Conservation (phyloP, 2,113 vertebrate genomes). For the Rhizomys pruinosus region DNA sequence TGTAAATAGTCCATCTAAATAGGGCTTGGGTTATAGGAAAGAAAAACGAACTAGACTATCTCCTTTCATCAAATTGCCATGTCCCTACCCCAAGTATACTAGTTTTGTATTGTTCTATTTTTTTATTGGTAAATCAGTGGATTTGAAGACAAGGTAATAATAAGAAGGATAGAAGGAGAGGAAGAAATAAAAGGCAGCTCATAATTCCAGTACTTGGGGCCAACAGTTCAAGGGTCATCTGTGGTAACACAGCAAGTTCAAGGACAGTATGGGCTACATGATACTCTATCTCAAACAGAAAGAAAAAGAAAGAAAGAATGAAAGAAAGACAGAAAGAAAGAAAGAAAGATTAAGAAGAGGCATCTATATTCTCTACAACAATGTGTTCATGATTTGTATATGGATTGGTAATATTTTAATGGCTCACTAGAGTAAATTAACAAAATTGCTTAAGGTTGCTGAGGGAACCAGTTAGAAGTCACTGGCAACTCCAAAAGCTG, state of each 20-base stretch:
- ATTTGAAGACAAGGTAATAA: constrained; percentile 13
- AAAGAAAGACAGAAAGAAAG: background rate
- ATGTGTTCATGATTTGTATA: background rate
- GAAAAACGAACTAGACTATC: constrained; percentile 1
- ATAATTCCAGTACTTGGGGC: background rate
- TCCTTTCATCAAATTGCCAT: constrained; percentile 36
- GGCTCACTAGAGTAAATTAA: background rate
- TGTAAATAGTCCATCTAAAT: constrained; percentile 64
- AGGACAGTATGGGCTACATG: background rate
- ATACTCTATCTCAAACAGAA: background rate
- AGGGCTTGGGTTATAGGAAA: constrained; percentile 1
- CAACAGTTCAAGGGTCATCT: background rate
- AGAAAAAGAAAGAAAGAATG: background rate
- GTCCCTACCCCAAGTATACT: background rate
- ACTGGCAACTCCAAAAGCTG: background rate
- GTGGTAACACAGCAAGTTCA: background rate
- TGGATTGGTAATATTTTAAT: background rate
- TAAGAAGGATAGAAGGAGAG: background rate
- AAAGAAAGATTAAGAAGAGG: background rate
- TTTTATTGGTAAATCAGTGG: background rate
- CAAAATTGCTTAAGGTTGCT: background rate
- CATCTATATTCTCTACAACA: background rate
- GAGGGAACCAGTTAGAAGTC: background rate
- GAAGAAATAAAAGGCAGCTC: background rate
- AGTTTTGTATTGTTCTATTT: background rate